Conservation (phyloP, 2,888 invertebrate species). For the Lobophora halterata region DNA sequence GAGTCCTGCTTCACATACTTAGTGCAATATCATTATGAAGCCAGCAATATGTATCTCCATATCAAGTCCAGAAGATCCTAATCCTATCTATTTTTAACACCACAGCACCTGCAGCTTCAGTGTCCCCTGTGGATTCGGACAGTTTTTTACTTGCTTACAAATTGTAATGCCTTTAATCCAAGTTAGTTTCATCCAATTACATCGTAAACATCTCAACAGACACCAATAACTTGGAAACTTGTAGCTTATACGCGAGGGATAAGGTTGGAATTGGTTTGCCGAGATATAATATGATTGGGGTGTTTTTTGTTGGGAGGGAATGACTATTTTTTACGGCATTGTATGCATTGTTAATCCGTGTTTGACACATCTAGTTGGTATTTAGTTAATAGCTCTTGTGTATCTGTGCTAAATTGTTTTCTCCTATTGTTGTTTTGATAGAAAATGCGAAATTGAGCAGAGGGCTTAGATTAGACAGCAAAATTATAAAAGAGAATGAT, state of each 20-base stretch:
- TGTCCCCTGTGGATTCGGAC: conserved; percentile 47
- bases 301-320: conserved; percentile 55
- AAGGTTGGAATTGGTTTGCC: conserved; percentile 36
- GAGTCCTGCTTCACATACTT: no score
- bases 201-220: conserved; percentile 53
- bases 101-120: conserved; percentile 67
- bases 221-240: conserved; percentile 17
- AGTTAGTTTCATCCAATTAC: conserved; percentile 77
- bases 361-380: conserved; percentile 70
- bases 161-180: conserved; percentile 78
- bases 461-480: conserved; percentile 32
- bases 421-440: conserved; percentile 44
- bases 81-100: conserved; percentile 47
- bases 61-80: no score
- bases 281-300: conserved; percentile 37
- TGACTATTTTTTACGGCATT: conserved; percentile 74
- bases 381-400: conserved; percentile 68
- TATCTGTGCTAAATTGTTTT: conserved; percentile 51
- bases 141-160: conserved; percentile 73
- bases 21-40: no score
- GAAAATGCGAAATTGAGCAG: conserved; percentile 32
- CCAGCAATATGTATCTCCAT: no score
- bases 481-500: conserved; percentile 13
- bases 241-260: conserved; percentile 9
- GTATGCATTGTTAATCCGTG: conserved; percentile 70